phyloP scores from a whole-genome alignment of 2,888 invertebrate genomes.

The Ophion ventricosus region DNA sequence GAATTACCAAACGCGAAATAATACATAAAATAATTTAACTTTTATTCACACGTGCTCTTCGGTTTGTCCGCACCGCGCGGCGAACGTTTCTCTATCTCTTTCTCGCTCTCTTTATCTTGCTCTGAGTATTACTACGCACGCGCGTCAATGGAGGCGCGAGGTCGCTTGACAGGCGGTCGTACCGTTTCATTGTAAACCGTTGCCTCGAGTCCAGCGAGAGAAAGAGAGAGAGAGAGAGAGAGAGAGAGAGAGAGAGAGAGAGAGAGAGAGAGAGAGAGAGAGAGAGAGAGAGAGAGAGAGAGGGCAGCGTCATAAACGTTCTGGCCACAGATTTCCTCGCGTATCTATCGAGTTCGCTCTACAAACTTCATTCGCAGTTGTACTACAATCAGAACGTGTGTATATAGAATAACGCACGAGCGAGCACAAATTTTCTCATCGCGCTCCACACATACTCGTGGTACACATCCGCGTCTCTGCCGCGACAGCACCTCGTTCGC shows the following conservation, averaged over 20 bases:
- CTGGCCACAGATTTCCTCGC: conserved; percentile 23
- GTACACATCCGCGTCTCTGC: conserved; percentile 50
- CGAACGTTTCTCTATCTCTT: conserved; percentile 7
- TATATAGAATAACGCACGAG: not conserved
- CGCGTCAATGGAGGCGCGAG: conserved; percentile 71
- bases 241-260: not conserved
- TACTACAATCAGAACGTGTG: not conserved
- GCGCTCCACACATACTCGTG: not conserved
- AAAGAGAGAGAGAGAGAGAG: not conserved
- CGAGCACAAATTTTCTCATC: conserved; percentile 5
- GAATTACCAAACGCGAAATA: conserved; percentile 23
- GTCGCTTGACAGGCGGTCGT: conserved; percentile 70
- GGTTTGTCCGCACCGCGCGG: conserved; percentile 31
- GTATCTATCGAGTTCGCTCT: conserved; percentile 7
- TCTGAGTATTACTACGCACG: conserved; percentile 61
- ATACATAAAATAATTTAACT: conserved; percentile 33
- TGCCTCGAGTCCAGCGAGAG: conserved; percentile 13
- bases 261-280: not conserved
- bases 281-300: not conserved
- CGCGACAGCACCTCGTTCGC: conserved; percentile 68
- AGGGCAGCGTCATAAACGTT: conserved; percentile 29
- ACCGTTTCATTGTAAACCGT: conserved; percentile 43
- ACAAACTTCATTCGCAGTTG: conserved; percentile 8
- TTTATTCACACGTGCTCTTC: conserved; percentile 62
- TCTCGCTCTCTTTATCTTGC: not conserved